Conservation (phyloP, 1,140 invertebrate species). For the Melitaea cinxia region DNA sequence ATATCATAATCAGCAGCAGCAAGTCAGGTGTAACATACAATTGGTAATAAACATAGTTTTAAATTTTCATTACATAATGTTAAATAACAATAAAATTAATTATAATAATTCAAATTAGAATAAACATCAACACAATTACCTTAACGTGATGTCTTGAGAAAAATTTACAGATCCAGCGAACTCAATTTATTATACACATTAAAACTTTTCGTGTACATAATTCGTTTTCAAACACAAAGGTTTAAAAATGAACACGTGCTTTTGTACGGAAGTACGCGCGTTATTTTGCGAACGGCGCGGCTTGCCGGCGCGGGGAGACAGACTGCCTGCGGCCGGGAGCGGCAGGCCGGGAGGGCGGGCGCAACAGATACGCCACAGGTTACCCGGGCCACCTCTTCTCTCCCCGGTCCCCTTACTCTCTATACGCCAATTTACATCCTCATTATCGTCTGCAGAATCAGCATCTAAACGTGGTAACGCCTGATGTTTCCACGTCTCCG, state of each 20-base stretch:
- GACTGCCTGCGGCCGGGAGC: constrained; percentile 57
- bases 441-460: constrained; percentile 66
- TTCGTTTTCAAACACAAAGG: constrained; percentile 38
- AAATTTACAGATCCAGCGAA: constrained; percentile 22
- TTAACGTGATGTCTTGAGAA: constrained; percentile 33
- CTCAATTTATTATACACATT: constrained; percentile 9
- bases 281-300: constrained; percentile 35
- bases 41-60: too few species aligned
- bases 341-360: constrained; percentile 51
- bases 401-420: constrained; percentile 42
- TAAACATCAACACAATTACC: constrained; percentile 31
- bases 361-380: constrained; percentile 80
- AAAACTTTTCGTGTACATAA: constrained; percentile 27
- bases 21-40: too few species aligned
- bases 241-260: constrained; percentile 36
- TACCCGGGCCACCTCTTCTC: constrained; percentile 55
- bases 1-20: too few species aligned
- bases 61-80: not conserved
- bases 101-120: not conserved
- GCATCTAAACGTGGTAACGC: constrained; percentile 43
- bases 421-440: constrained; percentile 72
- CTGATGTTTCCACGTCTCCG: constrained; percentile 35
- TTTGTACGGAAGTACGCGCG: constrained; percentile 40
- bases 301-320: constrained; percentile 52
- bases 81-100: not conserved